Conservation (phyloP, 2,888 invertebrate genomes). For the Meteorus colon region DNA sequence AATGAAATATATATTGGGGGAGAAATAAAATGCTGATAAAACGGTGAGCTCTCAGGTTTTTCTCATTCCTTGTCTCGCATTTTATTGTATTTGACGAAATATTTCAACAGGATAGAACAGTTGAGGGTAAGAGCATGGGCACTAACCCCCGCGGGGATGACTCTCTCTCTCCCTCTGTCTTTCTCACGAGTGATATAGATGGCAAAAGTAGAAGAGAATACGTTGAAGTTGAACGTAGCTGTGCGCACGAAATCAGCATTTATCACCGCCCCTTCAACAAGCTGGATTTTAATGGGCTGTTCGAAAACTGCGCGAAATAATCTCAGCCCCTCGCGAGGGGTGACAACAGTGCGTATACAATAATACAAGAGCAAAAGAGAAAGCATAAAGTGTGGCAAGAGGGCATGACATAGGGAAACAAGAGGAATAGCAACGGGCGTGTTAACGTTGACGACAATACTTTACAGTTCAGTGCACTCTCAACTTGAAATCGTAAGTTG, state of each 20-base stretch:
- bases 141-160: background rate
- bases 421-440: slow-evolving; percentile 47
- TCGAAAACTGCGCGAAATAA: slow-evolving; percentile 70
- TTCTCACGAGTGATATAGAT: background rate
- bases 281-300: slow-evolving; percentile 68
- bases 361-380: slow-evolving; percentile 48
- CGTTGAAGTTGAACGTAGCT: slow-evolving; percentile 23
- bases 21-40: slow-evolving; percentile 34
- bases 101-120: slow-evolving; percentile 40
- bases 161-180: background rate
- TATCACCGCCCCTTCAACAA: slow-evolving; percentile 63
- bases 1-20: background rate
- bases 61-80: slow-evolving; percentile 28
- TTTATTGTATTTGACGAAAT: slow-evolving; percentile 45
- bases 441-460: slow-evolving; percentile 61
- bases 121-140: slow-evolving; percentile 25
- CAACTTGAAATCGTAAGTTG: slow-evolving; percentile 56
- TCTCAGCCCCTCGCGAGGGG: slow-evolving; percentile 49
- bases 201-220: slow-evolving; percentile 11
- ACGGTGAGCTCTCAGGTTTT: slow-evolving; percentile 18
- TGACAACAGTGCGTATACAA: slow-evolving; percentile 44
- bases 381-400: slow-evolving; percentile 47
- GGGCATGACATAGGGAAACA: slow-evolving; percentile 46
- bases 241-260: slow-evolving; percentile 65
- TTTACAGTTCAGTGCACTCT: slow-evolving; percentile 67